phyloP scores from a whole-genome alignment of 2,888 invertebrate species.

The Trilocha varians region DNA sequence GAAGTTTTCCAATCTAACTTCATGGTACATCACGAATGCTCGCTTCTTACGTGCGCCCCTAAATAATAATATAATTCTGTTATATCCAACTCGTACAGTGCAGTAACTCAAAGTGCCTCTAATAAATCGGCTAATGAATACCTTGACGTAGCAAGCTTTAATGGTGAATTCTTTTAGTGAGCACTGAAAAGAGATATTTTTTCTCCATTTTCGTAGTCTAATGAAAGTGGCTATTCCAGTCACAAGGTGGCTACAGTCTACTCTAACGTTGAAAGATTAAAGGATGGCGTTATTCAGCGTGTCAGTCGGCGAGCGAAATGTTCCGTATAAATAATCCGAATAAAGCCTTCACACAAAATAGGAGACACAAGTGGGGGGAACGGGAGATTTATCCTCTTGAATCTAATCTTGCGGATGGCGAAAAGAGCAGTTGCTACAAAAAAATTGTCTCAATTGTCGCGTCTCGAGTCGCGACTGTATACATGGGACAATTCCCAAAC shows the following conservation, averaged over 20 bases:
- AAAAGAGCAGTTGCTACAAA: constrained; percentile 61
- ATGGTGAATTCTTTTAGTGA: constrained; percentile 20
- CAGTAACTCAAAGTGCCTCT: constrained; percentile 7
- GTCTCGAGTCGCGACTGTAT: constrained; percentile 30
- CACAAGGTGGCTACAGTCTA: constrained; percentile 27
- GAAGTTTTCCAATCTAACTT: constrained; percentile 66
- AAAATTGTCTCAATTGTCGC: constrained; percentile 45
- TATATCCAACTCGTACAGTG: constrained; percentile 15
- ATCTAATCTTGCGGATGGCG: constrained; percentile 67
- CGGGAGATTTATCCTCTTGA: constrained; percentile 65
- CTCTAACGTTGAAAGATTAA: constrained; percentile 37
- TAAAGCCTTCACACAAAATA: constrained; percentile 62
- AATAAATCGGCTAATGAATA: constrained; percentile 22
- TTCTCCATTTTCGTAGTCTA: constrained; percentile 15
- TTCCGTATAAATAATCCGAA: constrained; percentile 63
- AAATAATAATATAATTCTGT: constrained; percentile 40
- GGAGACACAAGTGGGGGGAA: constrained; percentile 50
- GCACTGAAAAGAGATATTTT: constrained; percentile 15
- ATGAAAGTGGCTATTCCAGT: constrained; percentile 16
- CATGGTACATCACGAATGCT: constrained; percentile 48
- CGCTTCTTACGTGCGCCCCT: constrained; percentile 38
- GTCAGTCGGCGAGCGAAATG: constrained; percentile 46
- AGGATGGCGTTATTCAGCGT: constrained; percentile 45
- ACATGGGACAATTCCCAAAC: constrained; percentile 41
- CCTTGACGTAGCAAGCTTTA: constrained; percentile 18